phyloP scores from a whole-genome alignment of 1,140 invertebrate species.

The Zaprionus kolodkinae region DNA sequence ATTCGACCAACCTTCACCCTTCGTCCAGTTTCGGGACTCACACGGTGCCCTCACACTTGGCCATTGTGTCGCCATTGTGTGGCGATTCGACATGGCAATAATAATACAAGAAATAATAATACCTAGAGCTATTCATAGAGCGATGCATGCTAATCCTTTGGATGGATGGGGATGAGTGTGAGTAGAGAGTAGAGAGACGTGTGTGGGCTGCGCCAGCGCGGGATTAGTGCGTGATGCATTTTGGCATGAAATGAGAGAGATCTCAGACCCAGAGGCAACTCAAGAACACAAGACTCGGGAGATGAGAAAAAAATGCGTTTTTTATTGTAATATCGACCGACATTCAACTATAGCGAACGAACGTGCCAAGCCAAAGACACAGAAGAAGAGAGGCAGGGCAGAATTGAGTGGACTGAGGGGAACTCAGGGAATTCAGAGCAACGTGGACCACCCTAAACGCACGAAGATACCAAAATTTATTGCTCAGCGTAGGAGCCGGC shows the following conservation, averaged over 20 bases:
- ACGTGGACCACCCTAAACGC: conserved; percentile 63
- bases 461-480: conserved; percentile 57
- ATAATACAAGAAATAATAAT: conserved; percentile 41
- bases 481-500: conserved; percentile 19
- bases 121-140: not conserved
- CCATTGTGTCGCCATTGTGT: conserved; percentile 58
- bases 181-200: conserved; percentile 41
- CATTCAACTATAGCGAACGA: conserved; percentile 47
- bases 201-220: conserved; percentile 73
- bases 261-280: conserved; percentile 17
- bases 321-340: conserved; percentile 69
- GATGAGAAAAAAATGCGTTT: conserved; percentile 58
- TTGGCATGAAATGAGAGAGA: conserved; percentile 59
- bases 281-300: conserved; percentile 3
- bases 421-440: conserved; percentile 6
- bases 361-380: conserved; percentile 62
- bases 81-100: conserved; percentile 67
- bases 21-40: conserved; percentile 1
- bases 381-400: not conserved
- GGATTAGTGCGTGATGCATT: conserved; percentile 67
- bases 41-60: conserved; percentile 60
- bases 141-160: conserved; percentile 73
- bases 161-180: not conserved
- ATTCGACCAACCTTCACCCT: conserved; percentile 27
- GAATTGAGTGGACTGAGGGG: too few species aligned